Percentiles rank a stretch among this genome's conserved stretches.
Conservation (phyloP, 2,888 invertebrate species). For the Mythimna albipuncta region DNA sequence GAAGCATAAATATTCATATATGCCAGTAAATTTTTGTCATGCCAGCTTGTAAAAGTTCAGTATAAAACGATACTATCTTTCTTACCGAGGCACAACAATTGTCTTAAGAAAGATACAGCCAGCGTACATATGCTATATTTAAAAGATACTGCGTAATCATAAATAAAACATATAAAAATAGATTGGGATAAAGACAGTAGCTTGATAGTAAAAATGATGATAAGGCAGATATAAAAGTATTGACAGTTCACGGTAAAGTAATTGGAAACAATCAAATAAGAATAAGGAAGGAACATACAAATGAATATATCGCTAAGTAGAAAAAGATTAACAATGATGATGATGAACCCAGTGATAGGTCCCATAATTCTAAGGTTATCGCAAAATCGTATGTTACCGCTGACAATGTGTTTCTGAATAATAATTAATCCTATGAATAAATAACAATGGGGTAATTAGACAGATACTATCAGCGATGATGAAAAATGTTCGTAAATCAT, state of each 20-base stretch:
- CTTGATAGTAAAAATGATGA: background rate
- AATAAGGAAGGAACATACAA: background rate
- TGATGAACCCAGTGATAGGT: conserved; percentile 25
- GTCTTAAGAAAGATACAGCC: background rate
- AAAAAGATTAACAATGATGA: background rate
- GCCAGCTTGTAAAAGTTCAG: background rate
- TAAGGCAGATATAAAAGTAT: background rate
- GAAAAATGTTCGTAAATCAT: conserved; percentile 39
- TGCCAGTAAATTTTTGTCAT: conserved; percentile 3
- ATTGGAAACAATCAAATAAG: background rate
- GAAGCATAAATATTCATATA: conserved; percentile 38
- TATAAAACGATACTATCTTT: background rate
- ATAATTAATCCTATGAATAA: conserved; percentile 51
- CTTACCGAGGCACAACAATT: background rate
- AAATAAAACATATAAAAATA: too few relatives aligned
- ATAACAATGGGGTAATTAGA: conserved; percentile 56
- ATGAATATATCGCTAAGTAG: background rate
- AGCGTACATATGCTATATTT: background rate
- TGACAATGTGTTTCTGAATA: conserved; percentile 38
- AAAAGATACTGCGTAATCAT: background rate
- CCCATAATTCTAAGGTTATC: conserved; percentile 51
- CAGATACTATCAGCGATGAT: conserved; percentile 46
- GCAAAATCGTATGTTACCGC: conserved; percentile 38
- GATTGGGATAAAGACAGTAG: background rate
- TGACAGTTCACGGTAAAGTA: too few relatives aligned